Evolutionary conservation across 64 coral and sea anemone genomes (phyloP).

Genomic region (Montipora foliosa): DNA sequence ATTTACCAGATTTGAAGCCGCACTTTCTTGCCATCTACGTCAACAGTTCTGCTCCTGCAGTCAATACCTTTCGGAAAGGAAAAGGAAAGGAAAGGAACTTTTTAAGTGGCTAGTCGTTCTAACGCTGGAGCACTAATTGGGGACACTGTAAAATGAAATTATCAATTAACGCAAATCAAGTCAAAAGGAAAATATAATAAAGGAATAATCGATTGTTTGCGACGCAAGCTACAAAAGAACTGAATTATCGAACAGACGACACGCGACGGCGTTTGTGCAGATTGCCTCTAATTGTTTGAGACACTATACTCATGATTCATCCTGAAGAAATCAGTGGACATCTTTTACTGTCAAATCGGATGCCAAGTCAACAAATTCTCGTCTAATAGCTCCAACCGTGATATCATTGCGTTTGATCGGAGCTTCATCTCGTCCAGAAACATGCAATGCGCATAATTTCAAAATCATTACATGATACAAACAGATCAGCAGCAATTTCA

Average conservation of each 20-base stretch:
- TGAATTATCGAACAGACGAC: not conserved
- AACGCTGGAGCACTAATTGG: too few relatives aligned
- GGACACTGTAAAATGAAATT: too few relatives aligned
- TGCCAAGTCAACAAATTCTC: not conserved
- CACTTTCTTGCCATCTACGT: slow-evolving; percentile 89
- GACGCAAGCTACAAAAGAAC: not conserved
- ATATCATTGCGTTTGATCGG: too few relatives aligned
- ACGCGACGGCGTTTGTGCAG: not conserved
- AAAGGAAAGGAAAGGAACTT: not conserved
- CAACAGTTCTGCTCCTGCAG: slow-evolving; percentile 87
- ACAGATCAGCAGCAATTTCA: too few relatives aligned
- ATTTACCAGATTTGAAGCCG: slow-evolving; percentile 96
- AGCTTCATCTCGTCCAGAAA: too few relatives aligned
- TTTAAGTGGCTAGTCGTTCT: too few relatives aligned
- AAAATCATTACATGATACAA: not conserved
- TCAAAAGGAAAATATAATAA: too few relatives aligned
- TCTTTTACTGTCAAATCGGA: not conserved
- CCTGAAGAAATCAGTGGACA: not conserved
- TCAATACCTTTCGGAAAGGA: slow-evolving; percentile 82
- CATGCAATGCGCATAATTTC: not conserved
- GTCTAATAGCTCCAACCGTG: too few relatives aligned
- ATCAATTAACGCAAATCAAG: too few relatives aligned
- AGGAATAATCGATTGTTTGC: not conserved
- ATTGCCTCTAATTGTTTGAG: not conserved
- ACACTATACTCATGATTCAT: not conserved